Conservation (phyloP, 2,113 vertebrate species). For the Onychostruthus taczanowskii region DNA sequence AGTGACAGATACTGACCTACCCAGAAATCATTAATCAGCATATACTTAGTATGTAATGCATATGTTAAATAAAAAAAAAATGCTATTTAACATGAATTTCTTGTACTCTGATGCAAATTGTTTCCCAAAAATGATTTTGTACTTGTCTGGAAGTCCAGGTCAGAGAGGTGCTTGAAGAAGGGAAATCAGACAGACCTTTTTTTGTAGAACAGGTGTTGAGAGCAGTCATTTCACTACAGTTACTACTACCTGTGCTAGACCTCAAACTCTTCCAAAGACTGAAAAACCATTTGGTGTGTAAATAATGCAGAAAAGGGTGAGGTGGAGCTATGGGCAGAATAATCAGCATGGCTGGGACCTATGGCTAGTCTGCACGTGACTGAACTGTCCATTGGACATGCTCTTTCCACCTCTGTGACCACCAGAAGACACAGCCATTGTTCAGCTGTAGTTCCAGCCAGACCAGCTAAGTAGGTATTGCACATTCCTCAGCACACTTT, state of each 20-base stretch:
- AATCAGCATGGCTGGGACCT: fast-evolving
- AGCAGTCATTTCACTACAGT: neutral
- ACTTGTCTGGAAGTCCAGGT: neutral
- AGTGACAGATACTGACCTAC: neutral
- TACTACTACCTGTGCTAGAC: neutral
- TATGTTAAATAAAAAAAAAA: neutral
- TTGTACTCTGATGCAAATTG: neutral
- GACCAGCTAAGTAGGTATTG: neutral
- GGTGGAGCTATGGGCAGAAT: neutral
- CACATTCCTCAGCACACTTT: neutral
- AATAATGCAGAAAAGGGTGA: neutral
- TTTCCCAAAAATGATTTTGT: neutral
- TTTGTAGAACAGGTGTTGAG: neutral
- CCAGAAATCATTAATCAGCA: neutral
- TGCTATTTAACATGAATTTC: neutral
- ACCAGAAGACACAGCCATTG: neutral
- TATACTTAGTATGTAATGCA: neutral
- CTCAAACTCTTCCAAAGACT: neutral
- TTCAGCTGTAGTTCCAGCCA: neutral
- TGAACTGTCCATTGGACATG: neutral
- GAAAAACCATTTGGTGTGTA: neutral
- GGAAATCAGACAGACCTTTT: neutral
- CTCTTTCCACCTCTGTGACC: neutral
- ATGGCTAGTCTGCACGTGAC: fast-evolving
- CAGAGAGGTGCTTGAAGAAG: neutral